phyloP scores from a whole-genome alignment of 2,113 vertebrate species.

The Xenotilapia flavipinnis region DNA sequence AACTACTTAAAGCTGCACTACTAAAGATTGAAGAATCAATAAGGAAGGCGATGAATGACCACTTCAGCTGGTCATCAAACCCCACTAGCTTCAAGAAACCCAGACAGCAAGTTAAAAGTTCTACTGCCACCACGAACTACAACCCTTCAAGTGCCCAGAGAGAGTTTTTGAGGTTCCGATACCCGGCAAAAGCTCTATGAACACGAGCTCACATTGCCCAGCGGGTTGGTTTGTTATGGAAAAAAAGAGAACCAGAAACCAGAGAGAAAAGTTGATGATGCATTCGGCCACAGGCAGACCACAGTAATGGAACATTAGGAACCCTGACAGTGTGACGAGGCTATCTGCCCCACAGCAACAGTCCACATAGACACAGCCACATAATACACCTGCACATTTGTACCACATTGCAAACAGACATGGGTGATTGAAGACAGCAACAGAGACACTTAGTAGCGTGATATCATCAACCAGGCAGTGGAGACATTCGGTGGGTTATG shows the following conservation, averaged over 20 bases:
- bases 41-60: background rate
- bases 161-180: background rate
- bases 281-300: conserved; percentile 57
- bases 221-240: conserved; percentile 9
- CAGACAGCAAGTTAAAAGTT: background rate
- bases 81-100: background rate
- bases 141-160: background rate
- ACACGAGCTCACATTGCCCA: background rate
- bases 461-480: conserved; percentile 50
- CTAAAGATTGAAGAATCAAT: background rate
- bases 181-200: background rate
- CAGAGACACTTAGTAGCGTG: conserved; percentile 62
- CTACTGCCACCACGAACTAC: background rate
- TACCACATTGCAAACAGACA: conserved; percentile 49
- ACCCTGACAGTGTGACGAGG: background rate
- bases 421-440: conserved; percentile 16
- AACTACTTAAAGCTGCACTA: conserved; percentile 4
- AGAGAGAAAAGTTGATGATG: conserved; percentile 44
- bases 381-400: conserved; percentile 28
- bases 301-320: conserved; percentile 23
- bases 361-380: conserved; percentile 14
- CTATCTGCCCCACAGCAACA: conserved; percentile 6
- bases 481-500: conserved; percentile 56
- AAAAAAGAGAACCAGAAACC: conserved; percentile 32
- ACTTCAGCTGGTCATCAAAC: background rate